These are phyloP conservation scores for Brachypteracias leptosomus DNA, from an alignment of 2,113 vertebrate species.

Conservation along the genomic window DNA sequence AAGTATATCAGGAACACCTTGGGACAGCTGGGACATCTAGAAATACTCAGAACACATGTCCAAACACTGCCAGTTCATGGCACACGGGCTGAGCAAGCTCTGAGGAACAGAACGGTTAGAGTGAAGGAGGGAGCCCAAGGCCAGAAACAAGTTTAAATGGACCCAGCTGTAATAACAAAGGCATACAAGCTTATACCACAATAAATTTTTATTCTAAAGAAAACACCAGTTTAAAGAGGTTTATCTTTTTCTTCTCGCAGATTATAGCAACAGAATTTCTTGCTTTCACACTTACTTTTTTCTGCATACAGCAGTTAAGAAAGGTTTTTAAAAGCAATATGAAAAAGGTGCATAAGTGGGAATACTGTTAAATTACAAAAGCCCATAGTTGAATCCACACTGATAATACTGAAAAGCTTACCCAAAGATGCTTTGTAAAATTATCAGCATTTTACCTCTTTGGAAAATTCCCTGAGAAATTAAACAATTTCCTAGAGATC, in stretches of 20 bases:
- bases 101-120: slow-evolving; percentile 18
- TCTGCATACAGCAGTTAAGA: not conserved
- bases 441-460: not conserved
- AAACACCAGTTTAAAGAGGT: not conserved
- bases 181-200: not conserved
- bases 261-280: not conserved
- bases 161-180: slow-evolving; percentile 83
- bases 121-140: not conserved
- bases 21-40: slow-evolving; percentile 41
- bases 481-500: not conserved
- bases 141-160: slow-evolving; percentile 25
- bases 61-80: not conserved
- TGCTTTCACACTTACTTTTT: not conserved
- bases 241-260: not conserved
- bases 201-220: not conserved
- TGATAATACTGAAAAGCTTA: not conserved
- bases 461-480: not conserved
- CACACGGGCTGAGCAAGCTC: slow-evolving; percentile 26
- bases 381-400: not conserved
- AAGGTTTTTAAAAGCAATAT: not conserved
- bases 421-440: not conserved
- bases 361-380: not conserved
- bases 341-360: not conserved
- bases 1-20: not conserved
- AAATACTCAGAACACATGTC: slow-evolving; percentile 50